Evolutionary conservation across 2,113 vertebrate species (phyloP).

Genomic region (Pavo muticus): DNA sequence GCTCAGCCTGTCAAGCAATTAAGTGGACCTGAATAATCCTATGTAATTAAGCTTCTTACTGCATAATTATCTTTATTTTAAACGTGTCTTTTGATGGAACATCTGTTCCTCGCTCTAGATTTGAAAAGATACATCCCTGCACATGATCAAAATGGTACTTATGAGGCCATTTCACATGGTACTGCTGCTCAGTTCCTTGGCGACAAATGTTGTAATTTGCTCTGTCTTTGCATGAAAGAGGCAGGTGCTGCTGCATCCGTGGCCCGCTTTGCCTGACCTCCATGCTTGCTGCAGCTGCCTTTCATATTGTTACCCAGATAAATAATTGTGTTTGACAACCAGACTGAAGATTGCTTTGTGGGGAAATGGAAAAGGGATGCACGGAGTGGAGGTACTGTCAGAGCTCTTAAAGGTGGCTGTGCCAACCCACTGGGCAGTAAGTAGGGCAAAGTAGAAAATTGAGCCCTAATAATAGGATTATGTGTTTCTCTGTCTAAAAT

Average conservation of each 20-base stretch:
- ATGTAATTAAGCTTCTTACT: slow-evolving; percentile 85
- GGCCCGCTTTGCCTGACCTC: slow-evolving; percentile 63
- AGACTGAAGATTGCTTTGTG: neutral
- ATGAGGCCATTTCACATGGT: slow-evolving; percentile 63
- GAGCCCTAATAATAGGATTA: neutral
- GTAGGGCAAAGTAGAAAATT: neutral
- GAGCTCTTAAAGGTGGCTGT: neutral
- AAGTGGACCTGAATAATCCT: slow-evolving; percentile 85
- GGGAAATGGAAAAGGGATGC: neutral
- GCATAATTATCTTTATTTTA: slow-evolving; percentile 86
- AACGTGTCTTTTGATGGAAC: slow-evolving; percentile 86
- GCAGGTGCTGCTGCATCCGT: slow-evolving; percentile 71
- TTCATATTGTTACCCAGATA: slow-evolving; percentile 37
- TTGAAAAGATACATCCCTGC: slow-evolving; percentile 78
- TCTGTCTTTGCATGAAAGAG: slow-evolving; percentile 67
- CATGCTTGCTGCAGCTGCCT: slow-evolving; percentile 67
- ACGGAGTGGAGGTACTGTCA: neutral
- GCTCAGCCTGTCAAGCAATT: slow-evolving; percentile 80
- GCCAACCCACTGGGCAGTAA: neutral
- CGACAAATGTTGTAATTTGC: slow-evolving; percentile 78
- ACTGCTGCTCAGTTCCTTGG: slow-evolving; percentile 68
- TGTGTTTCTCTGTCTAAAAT: neutral
- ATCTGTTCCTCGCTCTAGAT: slow-evolving; percentile 84
- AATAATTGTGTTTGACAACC: slow-evolving; percentile 56
- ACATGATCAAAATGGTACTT: slow-evolving; percentile 67